Evolutionary conservation across 2,113 vertebrate species (phyloP), one percentile per base, ranked within the genome.

Genomic region (Pedetes capensis): DNA sequence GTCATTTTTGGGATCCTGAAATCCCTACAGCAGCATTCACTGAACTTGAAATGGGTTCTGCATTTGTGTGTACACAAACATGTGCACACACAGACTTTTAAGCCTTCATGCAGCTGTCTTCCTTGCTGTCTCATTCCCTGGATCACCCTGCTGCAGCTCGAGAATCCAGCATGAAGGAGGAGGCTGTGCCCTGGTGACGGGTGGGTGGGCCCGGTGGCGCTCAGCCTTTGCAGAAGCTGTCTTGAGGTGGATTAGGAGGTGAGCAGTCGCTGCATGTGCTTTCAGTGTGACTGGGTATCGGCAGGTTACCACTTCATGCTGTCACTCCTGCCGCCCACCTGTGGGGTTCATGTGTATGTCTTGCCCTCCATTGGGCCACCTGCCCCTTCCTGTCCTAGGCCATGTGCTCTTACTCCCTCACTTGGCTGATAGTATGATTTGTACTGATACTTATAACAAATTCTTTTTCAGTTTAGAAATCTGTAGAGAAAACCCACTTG

Each of bases 21-120:
- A 44, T 8, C 10, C n/a, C 34, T 37, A 2, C 3, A 1, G 29
- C 11, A 6, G 42, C 3, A 2, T 9, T 8, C 6, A 4, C 4
- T 5, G 2, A 3, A 0, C 11, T 3, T 16, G 25, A 44, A 47
- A 5, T 13, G 27, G n/a, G 34, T 14, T 8, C 11, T 25, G 29
- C 17, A 0, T 2, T 4, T 0, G n/a, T 1, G 0, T 17, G 1
- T 8, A 11, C 23, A 51, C 20, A 5, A 6, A 20, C 63, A 34
- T 0, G 34, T 2, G 0, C 18, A 0, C 13, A 9, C 18, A 34
- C 44, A 16, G 6, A 8, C 53, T 61, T 18, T 34, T 22, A 34
- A 13, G 10, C 74, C 51, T 55, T 13, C 4, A 4, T 42, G 59
- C 7, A 59, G 16, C 71, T 76, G 2, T 27, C 16, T 25, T 37